Percentiles rank a stretch among this genome's conserved stretches.
These are phyloP conservation scores for Lamprologus sp. DNA, from an alignment of 2,113 vertebrate genomes.

Conservation along the genomic window DNA sequence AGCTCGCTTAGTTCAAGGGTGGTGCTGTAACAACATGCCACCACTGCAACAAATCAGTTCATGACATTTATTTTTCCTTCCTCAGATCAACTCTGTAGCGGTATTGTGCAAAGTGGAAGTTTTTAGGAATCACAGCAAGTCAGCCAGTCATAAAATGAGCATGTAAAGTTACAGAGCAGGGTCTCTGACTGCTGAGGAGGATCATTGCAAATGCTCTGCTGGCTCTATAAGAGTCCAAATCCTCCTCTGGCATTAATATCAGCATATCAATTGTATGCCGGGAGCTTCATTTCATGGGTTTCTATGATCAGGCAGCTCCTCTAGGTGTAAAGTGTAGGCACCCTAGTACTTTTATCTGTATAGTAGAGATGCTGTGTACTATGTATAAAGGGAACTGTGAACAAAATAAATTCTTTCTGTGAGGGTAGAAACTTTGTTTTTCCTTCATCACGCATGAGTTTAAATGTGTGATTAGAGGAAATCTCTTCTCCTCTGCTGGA, in stretches of 20 bases:
- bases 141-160: neutral
- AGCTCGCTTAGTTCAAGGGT: neutral
- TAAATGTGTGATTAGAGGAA: neutral
- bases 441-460: neutral
- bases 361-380: neutral
- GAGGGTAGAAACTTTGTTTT: neutral
- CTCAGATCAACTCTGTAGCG: neutral
- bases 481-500: neutral
- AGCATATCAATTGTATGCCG: neutral
- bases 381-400: neutral
- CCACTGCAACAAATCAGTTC: neutral
- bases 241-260: neutral
- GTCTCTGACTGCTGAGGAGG: neutral
- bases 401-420: neutral
- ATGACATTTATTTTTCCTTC: neutral
- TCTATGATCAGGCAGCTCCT: neutral
- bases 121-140: neutral
- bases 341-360: neutral
- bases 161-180: neutral
- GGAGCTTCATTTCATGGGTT: neutral
- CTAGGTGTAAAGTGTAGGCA: fast-evolving
- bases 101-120: neutral
- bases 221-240: neutral
- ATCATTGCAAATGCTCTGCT: neutral
- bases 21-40: neutral